Conservation (phyloP, 2,888 invertebrate genomes). For the Plagiodera versicolora region DNA sequence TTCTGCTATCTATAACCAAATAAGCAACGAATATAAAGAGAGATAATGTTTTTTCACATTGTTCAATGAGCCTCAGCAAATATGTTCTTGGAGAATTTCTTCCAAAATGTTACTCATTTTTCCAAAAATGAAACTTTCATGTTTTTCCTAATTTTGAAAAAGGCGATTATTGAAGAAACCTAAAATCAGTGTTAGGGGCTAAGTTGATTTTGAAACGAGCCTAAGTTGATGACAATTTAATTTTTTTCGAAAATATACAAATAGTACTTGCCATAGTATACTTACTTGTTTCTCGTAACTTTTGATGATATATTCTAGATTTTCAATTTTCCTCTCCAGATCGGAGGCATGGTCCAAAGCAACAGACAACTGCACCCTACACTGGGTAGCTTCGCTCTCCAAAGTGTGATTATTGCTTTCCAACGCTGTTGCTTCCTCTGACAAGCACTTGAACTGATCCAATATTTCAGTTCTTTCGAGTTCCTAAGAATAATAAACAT, state of each 20-base stretch:
- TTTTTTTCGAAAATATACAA: too few relatives aligned
- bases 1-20: constrained; percentile 53
- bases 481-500: constrained; percentile 63
- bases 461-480: constrained; percentile 78
- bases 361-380: constrained; percentile 60
- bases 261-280: too few relatives aligned
- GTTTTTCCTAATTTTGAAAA: too few relatives aligned
- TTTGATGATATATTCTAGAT: constrained; percentile 58
- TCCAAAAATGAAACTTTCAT: too few relatives aligned
- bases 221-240: too few relatives aligned
- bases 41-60: too few relatives aligned
- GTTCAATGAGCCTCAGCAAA: too few relatives aligned
- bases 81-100: too few relatives aligned
- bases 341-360: constrained; percentile 63
- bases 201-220: too few relatives aligned
- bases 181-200: too few relatives aligned
- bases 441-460: constrained; percentile 76
- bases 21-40: neutral
- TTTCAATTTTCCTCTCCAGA: constrained; percentile 66
- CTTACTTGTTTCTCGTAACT: constrained; percentile 63
- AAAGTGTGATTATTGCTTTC: constrained; percentile 80
- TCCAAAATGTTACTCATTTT: too few relatives aligned
- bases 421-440: constrained; percentile 74
- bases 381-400: constrained; percentile 75
- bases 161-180: too few relatives aligned